Base-by-base conservation (phyloP, 2,113 vertebrate species). In the Sigmodon hispidus region DNA sequence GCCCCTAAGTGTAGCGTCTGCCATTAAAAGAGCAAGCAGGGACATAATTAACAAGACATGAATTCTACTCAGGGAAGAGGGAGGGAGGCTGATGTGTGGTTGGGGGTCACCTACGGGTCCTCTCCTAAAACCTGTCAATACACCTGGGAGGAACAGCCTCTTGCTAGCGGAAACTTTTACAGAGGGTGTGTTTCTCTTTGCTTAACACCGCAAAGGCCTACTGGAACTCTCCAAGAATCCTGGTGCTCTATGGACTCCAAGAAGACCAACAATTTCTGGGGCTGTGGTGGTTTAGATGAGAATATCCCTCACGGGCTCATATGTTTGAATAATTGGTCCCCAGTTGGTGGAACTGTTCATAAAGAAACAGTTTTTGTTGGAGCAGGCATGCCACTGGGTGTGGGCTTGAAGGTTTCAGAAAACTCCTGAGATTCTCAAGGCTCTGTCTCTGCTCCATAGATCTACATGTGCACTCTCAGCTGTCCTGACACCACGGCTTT, bases 151-250 rank as follows among this genome's bases (percentile, higher is more conserved):
- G 61, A 16, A 61, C 5, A 48, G 48, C 24, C 72, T 75, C 83
- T 29, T 12, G 0, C 4, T 40, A 50, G 36, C 40, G 50, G 43
- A 43, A 24, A 69, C 50, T 89, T 87, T 90, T 36, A 36, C 34
- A 75, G 16, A 63, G 0, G 34, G 7, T 67, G 16, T 59, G 48
- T 67, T 61, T 91, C 77, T 75, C 40, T 87, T 57, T 93, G 36
- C n/a, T 40, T 95, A 59, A 93, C 55, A 59, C 31, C 87, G 45
- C n/a, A 95, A 52, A 93, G 5, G n/a, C 24, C 85, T 55, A 48
- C 26, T 40, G 59, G 72, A 90, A 92, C 70, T 45, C 34, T 48
- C 65, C 26, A 12, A 72, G 34, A 17, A 19, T 70, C 76, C 29
- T 19, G 8, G 26, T 26, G 43, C 75, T 86, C 73, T 15, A 40